Evolutionary conservation across 1,140 invertebrate genomes (phyloP).

Genomic region (Pentalonia nigronervosa): DNA sequence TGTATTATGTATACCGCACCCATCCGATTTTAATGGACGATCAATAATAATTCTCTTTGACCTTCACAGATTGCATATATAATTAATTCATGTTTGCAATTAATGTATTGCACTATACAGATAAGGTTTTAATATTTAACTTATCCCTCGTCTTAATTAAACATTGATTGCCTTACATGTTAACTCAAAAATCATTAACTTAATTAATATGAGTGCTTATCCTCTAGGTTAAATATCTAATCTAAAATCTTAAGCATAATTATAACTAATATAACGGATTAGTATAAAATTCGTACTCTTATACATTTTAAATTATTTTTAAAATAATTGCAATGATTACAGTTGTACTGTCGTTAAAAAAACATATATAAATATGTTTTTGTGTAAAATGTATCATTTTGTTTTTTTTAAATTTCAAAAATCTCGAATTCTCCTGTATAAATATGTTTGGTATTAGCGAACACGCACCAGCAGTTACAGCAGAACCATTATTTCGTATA

Average conservation of each 20-base stretch:
- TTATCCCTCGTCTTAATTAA: not conserved
- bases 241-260: not conserved
- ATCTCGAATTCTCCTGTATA: not conserved
- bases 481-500: slow-evolving; percentile 35
- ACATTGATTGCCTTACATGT: not conserved
- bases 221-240: not conserved
- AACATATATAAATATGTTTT: not conserved
- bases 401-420: not conserved
- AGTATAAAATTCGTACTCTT: not conserved
- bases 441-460: slow-evolving; percentile 10
- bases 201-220: not conserved
- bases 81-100: slow-evolving; percentile 8
- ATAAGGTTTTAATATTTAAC: slow-evolving; percentile 7
- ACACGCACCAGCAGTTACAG: slow-evolving; percentile 40
- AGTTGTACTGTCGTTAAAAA: not conserved
- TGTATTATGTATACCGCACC: not conserved
- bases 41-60: not conserved
- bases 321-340: not conserved
- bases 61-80: not conserved
- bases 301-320: not conserved
- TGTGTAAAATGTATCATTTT: not conserved
- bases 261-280: not conserved
- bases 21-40: not conserved
- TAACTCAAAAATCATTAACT: not conserved
- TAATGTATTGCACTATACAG: not conserved